Percentiles rank a stretch among this genome's conserved stretches.
Conservation (phyloP, 2,113 vertebrate species). For the Orientallactaga bullata region DNA sequence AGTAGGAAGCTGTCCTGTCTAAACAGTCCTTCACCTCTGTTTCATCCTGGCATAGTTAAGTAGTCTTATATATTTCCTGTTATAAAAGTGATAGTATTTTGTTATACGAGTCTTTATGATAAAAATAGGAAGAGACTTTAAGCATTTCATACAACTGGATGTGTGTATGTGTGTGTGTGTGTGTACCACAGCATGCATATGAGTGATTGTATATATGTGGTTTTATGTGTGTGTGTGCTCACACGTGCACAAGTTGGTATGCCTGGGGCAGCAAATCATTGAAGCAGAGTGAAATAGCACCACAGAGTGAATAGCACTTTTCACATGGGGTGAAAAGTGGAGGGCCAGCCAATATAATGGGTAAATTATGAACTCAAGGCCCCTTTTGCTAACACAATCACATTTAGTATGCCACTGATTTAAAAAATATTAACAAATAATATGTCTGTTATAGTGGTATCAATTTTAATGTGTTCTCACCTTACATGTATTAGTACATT, state of each 20-base stretch:
- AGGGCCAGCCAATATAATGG: fast-evolving
- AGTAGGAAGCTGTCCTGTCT: not conserved
- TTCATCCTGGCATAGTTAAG: constrained; percentile 39
- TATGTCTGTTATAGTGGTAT: not conserved
- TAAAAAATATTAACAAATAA: not conserved
- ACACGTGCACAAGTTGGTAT: not conserved
- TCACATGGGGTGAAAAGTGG: not conserved
- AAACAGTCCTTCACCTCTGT: not conserved
- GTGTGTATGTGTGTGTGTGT: too few relatives aligned
- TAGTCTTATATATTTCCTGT: not conserved
- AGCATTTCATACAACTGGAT: constrained; percentile 17
- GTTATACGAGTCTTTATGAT: not conserved
- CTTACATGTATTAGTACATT: not conserved
- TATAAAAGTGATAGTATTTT: not conserved
- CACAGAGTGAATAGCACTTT: too few relatives aligned
- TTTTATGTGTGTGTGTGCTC: too few relatives aligned
- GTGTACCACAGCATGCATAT: too few relatives aligned
- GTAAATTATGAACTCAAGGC: not conserved
- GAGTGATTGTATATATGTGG: too few relatives aligned
- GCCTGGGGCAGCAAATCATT: not conserved
- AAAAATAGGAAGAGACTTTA: not conserved
- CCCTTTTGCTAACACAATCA: not conserved
- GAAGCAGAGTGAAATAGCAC: not conserved
- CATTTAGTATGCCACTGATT: not conserved
- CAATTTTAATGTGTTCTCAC: not conserved